phyloP scores from a whole-genome alignment of 2,888 invertebrate genomes.

The Oconnorella tubifera region DNA sequence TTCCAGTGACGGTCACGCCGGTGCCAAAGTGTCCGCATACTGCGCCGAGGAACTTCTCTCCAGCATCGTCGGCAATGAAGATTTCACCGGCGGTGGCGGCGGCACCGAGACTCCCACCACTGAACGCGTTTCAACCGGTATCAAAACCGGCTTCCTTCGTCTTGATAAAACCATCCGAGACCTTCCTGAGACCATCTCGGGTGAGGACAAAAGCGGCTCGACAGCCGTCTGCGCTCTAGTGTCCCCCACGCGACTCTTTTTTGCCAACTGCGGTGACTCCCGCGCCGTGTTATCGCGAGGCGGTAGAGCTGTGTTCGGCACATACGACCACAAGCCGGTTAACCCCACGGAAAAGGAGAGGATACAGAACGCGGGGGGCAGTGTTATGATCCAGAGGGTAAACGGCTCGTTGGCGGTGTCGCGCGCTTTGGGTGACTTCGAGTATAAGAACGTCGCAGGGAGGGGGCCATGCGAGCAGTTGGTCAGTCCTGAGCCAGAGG shows the following conservation, averaged over 20 bases:
- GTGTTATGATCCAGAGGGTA: slow-evolving; percentile 91
- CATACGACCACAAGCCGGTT: slow-evolving; percentile 82
- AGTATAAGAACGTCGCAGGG: slow-evolving; percentile 57
- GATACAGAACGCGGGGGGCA: slow-evolving; percentile 91
- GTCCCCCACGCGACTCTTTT: slow-evolving; percentile 70
- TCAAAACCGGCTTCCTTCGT: slow-evolving; percentile 65
- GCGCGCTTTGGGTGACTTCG: slow-evolving; percentile 91
- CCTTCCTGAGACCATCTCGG: slow-evolving; percentile 76
- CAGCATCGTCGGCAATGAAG: slow-evolving; percentile 82
- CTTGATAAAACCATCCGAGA: slow-evolving; percentile 72
- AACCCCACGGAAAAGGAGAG: slow-evolving; percentile 77
- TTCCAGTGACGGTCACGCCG: slow-evolving; percentile 87
- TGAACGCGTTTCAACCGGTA: slow-evolving; percentile 59
- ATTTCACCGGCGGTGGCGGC: slow-evolving; percentile 52
- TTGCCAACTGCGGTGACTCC: slow-evolving; percentile 63
- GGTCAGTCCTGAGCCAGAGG: slow-evolving; percentile 97
- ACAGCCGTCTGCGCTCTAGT: slow-evolving; percentile 96
- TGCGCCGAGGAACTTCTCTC: slow-evolving; percentile 59
- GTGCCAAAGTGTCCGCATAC: slow-evolving; percentile 59
- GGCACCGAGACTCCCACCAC: not conserved
- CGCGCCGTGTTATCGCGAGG: slow-evolving; percentile 84
- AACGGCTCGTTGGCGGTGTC: slow-evolving; percentile 94
- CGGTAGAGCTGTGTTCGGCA: slow-evolving; percentile 75
- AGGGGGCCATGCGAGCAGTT: slow-evolving; percentile 90
- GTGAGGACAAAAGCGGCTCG: slow-evolving; percentile 93